phyloP scores from a whole-genome alignment of 92 coral and sea anemone genomes.

The Scolanthus callimorphus region DNA sequence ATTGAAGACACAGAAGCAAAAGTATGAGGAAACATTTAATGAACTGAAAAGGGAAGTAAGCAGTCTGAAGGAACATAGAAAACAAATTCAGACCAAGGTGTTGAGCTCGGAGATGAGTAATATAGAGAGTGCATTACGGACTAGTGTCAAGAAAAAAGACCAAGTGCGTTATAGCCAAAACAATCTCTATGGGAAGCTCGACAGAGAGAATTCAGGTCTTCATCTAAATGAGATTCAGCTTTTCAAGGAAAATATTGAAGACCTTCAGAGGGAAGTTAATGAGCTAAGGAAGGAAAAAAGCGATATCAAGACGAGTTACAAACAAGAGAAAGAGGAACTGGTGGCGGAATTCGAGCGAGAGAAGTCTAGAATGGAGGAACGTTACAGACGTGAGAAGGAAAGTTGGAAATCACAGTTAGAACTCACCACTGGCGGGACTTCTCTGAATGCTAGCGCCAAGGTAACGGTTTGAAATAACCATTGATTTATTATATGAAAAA shows the following conservation, averaged over 20 bases:
- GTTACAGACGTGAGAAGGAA: conserved; percentile 43
- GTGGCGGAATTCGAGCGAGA: conserved; percentile 74
- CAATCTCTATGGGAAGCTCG: conserved; percentile 17
- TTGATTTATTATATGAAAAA: too few species aligned
- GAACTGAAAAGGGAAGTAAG: conserved; percentile 72
- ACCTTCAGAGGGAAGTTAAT: conserved; percentile 52
- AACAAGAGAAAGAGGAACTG: conserved; percentile 55
- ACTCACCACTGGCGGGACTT: too few species aligned
- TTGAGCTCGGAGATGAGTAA: conserved; percentile 27
- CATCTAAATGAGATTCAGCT: conserved; percentile 21
- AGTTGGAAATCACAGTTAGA: conserved; percentile 41
- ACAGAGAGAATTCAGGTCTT: conserved; percentile 31
- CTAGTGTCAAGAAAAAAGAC: neutral
- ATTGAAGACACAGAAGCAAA: conserved; percentile 47
- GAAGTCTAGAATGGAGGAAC: conserved; percentile 57
- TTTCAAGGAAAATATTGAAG: conserved; percentile 46
- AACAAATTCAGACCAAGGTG: conserved; percentile 75
- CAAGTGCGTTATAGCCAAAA: conserved; percentile 8
- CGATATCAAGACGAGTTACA: conserved; percentile 48
- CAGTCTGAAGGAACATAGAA: conserved; percentile 89
- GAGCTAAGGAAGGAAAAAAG: conserved; percentile 52
- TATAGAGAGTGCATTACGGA: neutral
- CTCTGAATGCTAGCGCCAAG: too few species aligned
- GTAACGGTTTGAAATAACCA: too few species aligned
- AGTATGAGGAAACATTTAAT: conserved; percentile 62